A percentile compares a stretch with the other conserved stretches of the same genome.
These are phyloP conservation scores for Morone chrysops DNA, from an alignment of 2,113 vertebrate genomes.

Conservation along the genomic window DNA sequence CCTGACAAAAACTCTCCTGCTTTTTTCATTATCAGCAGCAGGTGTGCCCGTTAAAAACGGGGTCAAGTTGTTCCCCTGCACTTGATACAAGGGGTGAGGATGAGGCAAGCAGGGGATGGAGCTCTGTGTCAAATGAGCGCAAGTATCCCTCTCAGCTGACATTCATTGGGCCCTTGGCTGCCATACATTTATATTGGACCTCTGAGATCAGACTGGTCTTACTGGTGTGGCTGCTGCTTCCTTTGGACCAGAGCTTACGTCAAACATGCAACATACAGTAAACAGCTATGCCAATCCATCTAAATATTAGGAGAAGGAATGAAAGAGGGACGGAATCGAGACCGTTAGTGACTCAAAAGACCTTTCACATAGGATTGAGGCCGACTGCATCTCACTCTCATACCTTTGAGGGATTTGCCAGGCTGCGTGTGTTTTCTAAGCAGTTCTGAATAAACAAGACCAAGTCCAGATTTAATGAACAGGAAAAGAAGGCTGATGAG, in stretches of 20 bases:
- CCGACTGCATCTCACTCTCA: constrained; percentile 1
- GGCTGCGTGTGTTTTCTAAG: constrained; percentile 53
- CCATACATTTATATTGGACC: constrained; percentile 53
- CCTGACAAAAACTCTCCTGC: constrained; percentile 37
- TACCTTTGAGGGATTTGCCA: constrained; percentile 28
- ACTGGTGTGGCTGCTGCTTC: constrained; percentile 41
- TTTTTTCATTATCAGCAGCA: constrained; percentile 54
- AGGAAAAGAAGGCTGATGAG: constrained; percentile 59
- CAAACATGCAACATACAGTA: constrained; percentile 40
- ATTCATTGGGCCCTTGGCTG: constrained; percentile 10
- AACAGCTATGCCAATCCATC: constrained; percentile 46
- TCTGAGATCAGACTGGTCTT: constrained; percentile 52
- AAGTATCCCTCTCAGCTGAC: constrained; percentile 60
- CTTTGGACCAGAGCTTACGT: constrained; percentile 35
- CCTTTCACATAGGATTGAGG: constrained; percentile 32
- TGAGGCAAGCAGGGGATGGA: constrained; percentile 15
- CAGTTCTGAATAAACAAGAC: constrained; percentile 61
- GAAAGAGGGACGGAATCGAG: constrained; percentile 49
- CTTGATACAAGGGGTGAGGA: constrained; percentile 35
- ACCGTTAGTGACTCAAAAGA: constrained; percentile 30
- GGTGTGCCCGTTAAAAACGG: constrained; percentile 40
- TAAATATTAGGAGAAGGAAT: constrained; percentile 55
- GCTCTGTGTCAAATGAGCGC: constrained; percentile 5
- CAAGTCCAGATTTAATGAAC: constrained; percentile 56
- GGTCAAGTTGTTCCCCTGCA: constrained; percentile 25